These are phyloP conservation scores for Rhinichthys osculus DNA, from an alignment of 2,797 vertebrate species.

Conservation along the genomic window DNA sequence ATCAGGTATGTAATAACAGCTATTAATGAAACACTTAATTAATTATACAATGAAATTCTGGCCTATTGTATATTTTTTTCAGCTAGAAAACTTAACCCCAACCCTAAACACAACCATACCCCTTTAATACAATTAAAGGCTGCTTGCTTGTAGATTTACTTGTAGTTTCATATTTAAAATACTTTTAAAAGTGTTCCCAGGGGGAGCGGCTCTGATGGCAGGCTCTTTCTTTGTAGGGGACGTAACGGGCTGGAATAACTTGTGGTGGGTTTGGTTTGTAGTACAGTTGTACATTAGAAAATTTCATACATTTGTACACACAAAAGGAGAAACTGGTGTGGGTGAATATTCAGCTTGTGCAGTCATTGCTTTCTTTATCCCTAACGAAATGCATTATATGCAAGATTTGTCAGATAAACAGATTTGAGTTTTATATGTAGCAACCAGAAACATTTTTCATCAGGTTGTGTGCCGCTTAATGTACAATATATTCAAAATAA, in stretches of 20 bases:
- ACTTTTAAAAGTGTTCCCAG: too few relatives aligned
- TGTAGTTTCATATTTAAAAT: too few relatives aligned
- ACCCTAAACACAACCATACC: not conserved
- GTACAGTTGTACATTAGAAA: too few relatives aligned
- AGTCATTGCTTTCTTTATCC: not conserved
- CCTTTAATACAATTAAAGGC: not conserved
- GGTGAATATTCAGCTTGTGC: not conserved
- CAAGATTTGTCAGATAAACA: not conserved
- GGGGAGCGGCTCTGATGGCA: not conserved
- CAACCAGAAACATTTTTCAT: not conserved
- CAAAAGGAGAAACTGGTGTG: not conserved
- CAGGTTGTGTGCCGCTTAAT: not conserved
- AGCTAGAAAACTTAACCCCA: not conserved
- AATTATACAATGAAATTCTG: not conserved
- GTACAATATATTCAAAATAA: not conserved
- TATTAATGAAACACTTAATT: not conserved
- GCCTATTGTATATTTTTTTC: not conserved
- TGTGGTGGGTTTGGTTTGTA: too few relatives aligned
- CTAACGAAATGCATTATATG: not conserved
- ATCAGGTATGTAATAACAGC: not conserved
- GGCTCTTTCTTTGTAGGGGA: not conserved
- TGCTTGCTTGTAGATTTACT: too few relatives aligned
- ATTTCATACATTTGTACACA: not conserved
- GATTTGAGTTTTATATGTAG: not conserved
- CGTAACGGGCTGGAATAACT: too few relatives aligned